Evolutionary conservation across 2,888 invertebrate genomes (phyloP).

Genomic region (Luffia ferchaultella): DNA sequence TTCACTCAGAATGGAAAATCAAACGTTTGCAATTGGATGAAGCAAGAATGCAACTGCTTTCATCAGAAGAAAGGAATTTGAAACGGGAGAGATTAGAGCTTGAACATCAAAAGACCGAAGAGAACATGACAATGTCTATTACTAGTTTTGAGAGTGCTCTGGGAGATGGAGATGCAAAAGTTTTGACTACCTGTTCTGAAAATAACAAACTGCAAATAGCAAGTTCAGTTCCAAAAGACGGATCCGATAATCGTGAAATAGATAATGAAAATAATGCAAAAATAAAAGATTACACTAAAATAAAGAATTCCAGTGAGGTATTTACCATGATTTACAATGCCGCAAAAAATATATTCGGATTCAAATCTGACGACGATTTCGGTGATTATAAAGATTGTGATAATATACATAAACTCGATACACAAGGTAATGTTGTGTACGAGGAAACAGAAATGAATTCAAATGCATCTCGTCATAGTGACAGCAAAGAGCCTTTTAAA

Average conservation of each 20-base stretch:
- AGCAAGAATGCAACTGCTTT: slow-evolving; percentile 47
- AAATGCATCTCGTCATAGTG: slow-evolving; percentile 16
- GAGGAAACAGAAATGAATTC: slow-evolving; percentile 20
- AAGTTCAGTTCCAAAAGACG: no score
- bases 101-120: slow-evolving; percentile 38
- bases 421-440: slow-evolving; percentile 45
- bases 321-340: slow-evolving; percentile 42
- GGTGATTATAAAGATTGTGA: slow-evolving; percentile 27
- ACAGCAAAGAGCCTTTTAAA: no score
- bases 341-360: slow-evolving; percentile 38
- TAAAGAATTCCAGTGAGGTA: slow-evolving; percentile 24
- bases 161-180: slow-evolving; percentile 13
- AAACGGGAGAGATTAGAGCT: slow-evolving; percentile 61
- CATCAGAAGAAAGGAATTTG: slow-evolving; percentile 59
- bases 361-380: slow-evolving; percentile 17
- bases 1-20: slow-evolving; percentile 66
- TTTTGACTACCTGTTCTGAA: no score
- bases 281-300: neutral
- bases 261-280: neutral
- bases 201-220: slow-evolving; percentile 15
- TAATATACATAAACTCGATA: slow-evolving; percentile 36
- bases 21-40: slow-evolving; percentile 52
- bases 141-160: slow-evolving; percentile 31
- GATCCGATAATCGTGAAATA: slow-evolving; percentile 6
- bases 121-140: slow-evolving; percentile 43